phyloP scores from a whole-genome alignment of 2,797 vertebrate species.

The Diceros bicornis region DNA sequence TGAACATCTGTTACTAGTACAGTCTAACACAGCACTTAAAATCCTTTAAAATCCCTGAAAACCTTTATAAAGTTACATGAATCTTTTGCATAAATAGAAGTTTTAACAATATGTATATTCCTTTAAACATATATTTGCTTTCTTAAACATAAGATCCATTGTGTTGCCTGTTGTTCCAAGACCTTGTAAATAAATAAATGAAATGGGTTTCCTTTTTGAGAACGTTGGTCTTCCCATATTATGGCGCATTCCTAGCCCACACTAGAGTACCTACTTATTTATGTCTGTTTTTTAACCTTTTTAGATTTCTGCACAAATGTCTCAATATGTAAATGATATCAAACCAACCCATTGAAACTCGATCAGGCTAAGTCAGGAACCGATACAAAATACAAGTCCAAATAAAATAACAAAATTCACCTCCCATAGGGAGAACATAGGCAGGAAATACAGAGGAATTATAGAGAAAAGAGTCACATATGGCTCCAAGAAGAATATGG shows the following conservation, averaged over 20 bases:
- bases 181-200: background rate
- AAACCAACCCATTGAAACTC: background rate
- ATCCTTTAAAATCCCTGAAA: conserved; percentile 84
- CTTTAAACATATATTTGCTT: conserved; percentile 63
- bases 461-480: background rate
- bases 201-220: background rate
- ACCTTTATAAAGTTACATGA: conserved; percentile 84
- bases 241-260: background rate
- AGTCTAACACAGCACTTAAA: conserved; percentile 84
- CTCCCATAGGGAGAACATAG: background rate
- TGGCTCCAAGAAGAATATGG: background rate
- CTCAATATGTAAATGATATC: background rate
- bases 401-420: conserved; percentile 12
- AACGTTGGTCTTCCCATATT: background rate
- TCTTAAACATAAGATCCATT: conserved; percentile 57
- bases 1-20: conserved; percentile 88
- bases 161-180: background rate
- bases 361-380: background rate
- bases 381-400: conserved; percentile 26
- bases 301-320: conserved; percentile 13
- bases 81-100: conserved; percentile 87
- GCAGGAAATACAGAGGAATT: background rate
- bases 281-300: background rate
- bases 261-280: background rate
- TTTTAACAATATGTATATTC: conserved; percentile 78